Evolutionary conservation across 2,888 invertebrate genomes (phyloP).

Genomic region (Halictus ligatus): DNA sequence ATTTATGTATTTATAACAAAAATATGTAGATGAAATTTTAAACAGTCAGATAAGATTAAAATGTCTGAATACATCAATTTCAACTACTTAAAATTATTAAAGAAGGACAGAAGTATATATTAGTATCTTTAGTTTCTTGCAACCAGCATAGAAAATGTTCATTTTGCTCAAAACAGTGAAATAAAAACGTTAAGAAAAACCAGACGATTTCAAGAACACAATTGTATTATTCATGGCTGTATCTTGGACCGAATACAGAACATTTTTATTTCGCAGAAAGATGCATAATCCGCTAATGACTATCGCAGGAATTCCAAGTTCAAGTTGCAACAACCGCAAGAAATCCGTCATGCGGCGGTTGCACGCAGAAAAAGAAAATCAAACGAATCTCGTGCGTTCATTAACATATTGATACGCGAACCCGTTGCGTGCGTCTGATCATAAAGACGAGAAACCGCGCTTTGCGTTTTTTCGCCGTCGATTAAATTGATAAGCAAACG

Average conservation of each 20-base stretch:
- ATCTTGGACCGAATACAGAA: too few relatives aligned
- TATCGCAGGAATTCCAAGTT: not conserved
- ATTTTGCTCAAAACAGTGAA: not conserved
- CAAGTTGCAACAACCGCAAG: not conserved
- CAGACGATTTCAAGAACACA: too few relatives aligned
- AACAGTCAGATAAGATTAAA: too few relatives aligned
- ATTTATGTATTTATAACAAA: too few relatives aligned
- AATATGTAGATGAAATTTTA: too few relatives aligned
- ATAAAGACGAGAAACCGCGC: not conserved
- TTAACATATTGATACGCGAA: not conserved
- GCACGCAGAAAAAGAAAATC: not conserved
- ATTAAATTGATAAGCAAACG: not conserved
- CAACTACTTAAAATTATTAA: too few relatives aligned
- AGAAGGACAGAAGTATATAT: too few relatives aligned
- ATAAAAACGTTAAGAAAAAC: too few relatives aligned
- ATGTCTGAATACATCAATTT: too few relatives aligned
- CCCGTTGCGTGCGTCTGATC: conserved; percentile 11
- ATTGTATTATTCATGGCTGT: too few relatives aligned
- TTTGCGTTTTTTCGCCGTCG: not conserved
- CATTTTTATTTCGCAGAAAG: not conserved
- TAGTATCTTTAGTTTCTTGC: too few relatives aligned
- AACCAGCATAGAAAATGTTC: not conserved
- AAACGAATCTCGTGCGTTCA: not conserved
- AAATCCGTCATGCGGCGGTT: not conserved
- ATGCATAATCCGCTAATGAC: not conserved